phyloP scores from a whole-genome alignment of 2,797 vertebrate genomes.

The Pitangus sulphuratus region DNA sequence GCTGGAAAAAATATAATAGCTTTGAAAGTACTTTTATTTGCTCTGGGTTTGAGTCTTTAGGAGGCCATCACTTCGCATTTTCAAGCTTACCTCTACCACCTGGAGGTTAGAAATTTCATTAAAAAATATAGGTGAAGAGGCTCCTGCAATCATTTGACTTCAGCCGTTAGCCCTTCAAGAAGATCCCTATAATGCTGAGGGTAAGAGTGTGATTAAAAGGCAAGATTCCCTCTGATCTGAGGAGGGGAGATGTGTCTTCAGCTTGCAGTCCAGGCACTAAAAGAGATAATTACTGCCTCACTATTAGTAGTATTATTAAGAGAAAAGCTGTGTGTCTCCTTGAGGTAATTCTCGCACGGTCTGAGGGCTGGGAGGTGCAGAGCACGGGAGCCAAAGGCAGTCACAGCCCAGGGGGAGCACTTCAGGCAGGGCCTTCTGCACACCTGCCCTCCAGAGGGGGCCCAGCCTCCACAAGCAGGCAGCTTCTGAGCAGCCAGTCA shows the following conservation, averaged over 20 bases:
- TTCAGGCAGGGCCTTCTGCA: rapidly evolving
- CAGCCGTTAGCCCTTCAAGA: not conserved
- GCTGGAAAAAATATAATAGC: slow-evolving; percentile 7
- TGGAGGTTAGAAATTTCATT: slow-evolving; percentile 60
- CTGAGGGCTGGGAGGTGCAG: not conserved
- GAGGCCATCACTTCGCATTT: slow-evolving; percentile 7
- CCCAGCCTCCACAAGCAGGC: not conserved
- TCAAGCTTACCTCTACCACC: slow-evolving; percentile 26
- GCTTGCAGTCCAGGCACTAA: not conserved
- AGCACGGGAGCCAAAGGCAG: not conserved
- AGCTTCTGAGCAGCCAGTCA: rapidly evolving
- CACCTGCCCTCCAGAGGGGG: not conserved
- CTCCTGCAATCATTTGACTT: not conserved
- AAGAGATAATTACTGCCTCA: not conserved
- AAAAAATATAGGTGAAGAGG: not conserved
- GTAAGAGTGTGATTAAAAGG: not conserved
- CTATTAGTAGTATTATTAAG: not conserved
- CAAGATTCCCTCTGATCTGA: not conserved
- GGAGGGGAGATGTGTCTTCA: not conserved
- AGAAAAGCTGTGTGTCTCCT: not conserved
- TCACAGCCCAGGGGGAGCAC: rapidly evolving
- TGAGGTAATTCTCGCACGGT: rapidly evolving
- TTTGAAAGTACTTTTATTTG: slow-evolving; percentile 49
- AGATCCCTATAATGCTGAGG: not conserved
- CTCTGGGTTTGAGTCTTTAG: slow-evolving; percentile 47